A percentile compares a stretch with the other conserved stretches of the same genome.
Conservation (phyloP, 2,113 vertebrate genomes). For the Paramisgurnus dabryanus region DNA sequence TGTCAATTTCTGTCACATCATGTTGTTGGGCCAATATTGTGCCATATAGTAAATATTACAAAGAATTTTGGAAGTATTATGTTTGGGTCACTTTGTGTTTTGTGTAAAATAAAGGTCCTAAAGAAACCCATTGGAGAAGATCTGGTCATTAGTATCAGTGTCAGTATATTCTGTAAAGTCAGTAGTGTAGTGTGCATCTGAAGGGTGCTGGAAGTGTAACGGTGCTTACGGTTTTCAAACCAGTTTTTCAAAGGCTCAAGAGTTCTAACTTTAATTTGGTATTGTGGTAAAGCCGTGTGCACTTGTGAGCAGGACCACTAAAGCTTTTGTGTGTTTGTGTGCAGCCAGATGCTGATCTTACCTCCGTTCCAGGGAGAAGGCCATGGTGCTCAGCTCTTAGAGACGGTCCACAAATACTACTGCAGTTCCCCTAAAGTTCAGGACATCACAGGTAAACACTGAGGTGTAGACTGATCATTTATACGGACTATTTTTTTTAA, state of each 20-base stretch:
- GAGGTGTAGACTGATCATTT: background rate
- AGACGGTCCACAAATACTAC: conserved; percentile 95
- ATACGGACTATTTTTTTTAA: background rate
- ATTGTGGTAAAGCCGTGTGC: background rate
- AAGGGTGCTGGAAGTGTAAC: conserved; percentile 20
- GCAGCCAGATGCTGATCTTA: conserved; percentile 97
- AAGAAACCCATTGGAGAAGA: background rate
- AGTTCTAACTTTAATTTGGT: background rate
- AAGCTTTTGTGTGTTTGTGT: conserved; percentile 11
- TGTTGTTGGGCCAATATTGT: too few species aligned
- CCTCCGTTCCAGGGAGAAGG: conserved; percentile 98
- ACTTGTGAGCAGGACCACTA: background rate
- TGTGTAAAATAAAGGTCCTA: background rate
- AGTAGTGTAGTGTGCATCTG: conserved; percentile 1
- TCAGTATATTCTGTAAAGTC: conserved; percentile 6
- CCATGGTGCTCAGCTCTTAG: conserved; percentile 95
- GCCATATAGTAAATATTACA: too few species aligned
- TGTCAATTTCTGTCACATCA: too few species aligned
- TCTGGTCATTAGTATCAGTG: background rate
- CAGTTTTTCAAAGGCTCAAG: conserved; percentile 3
- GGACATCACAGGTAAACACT: conserved; percentile 90
- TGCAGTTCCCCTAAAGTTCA: conserved; percentile 87
- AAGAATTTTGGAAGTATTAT: too few species aligned
- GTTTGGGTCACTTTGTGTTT: too few species aligned
- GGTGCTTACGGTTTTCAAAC: conserved; percentile 8